These are phyloP conservation scores for Bufo gargarizans DNA, from an alignment of 2,113 vertebrate species.

Conservation along the genomic window DNA sequence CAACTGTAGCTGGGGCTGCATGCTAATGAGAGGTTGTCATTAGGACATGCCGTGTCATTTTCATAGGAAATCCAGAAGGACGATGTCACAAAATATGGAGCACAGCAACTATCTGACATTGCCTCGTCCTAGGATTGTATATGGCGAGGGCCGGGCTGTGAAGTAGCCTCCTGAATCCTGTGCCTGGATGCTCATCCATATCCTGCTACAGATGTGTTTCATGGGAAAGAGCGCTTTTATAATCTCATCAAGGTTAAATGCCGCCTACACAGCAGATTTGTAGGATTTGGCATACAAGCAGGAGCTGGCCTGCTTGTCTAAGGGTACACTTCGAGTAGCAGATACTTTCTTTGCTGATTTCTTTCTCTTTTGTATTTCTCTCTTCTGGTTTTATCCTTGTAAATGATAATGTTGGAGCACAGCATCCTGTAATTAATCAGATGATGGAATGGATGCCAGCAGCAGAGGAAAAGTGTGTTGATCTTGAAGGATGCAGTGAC, in stretches of 20 bases:
- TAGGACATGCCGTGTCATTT: not conserved
- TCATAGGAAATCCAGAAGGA: too few species aligned
- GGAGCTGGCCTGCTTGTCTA: not conserved
- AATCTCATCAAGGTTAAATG: conserved; percentile 35
- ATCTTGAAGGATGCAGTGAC: not conserved
- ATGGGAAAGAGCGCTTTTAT: not conserved
- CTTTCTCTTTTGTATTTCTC: not conserved
- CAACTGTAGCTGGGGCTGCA: not conserved
- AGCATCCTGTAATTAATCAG: not conserved
- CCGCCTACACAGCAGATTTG: not conserved
- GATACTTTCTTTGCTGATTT: not conserved
- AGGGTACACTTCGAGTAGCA: not conserved
- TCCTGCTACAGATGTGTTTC: not conserved
- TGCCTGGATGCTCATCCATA: not conserved
- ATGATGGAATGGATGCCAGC: not conserved
- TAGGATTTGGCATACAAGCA: not conserved
- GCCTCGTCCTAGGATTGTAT: not conserved
- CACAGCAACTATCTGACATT: not conserved
- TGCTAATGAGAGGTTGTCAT: not conserved
- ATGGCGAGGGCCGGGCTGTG: not conserved
- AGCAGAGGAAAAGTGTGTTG: not conserved
- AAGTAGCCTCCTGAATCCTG: not conserved
- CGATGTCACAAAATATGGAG: not conserved
- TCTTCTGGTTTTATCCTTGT: not conserved
- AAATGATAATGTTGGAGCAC: not conserved